Base-by-base conservation (phyloP, 1,140 invertebrate species). In the Drosophila ananassae region DNA sequence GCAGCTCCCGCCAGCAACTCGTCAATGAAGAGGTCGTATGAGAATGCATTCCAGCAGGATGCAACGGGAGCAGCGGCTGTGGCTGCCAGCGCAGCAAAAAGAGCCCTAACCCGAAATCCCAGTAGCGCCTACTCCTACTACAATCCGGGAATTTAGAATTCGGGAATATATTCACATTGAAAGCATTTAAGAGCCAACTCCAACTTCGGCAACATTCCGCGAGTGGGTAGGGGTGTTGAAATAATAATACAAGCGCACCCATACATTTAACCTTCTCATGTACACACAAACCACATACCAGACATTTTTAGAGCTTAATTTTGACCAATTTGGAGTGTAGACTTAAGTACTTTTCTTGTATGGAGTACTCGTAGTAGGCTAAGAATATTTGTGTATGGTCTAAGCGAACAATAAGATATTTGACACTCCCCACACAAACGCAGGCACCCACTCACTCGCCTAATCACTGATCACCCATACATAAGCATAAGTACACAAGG, bases 21-120 rank as follows among this genome's bases (percentile, higher is more conserved):
- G 61, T 87, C 85, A 7, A 91, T 92, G 76, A 92, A 92, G 56
- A 78, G 91, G 0, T 90, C 83, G 2, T 92, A 92, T 54, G 91
- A 91, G 47, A 91, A 90, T 51, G 91, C 91, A 9, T 92, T 92
- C 24, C 91, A 91, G 51, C 90, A 87, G 56, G 91, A 92, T 39
- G 53, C 83, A 1, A 67, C 77, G 4, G 75, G 76, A 0, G 84
- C 74, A 0, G 80, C 87, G 5, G 78, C 75, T 13, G 79, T 82
- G 24, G 79, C 85, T 5, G 89, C 89, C 41, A 84, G 79, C 55
- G 89, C 84, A 12, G 89, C 90, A 21, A 91, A 91, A 50, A 58
- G 90, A 2, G 89, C 85, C 1, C 46, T 91, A 6, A 91, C 82
- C 2, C 85, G 85, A 1, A 56, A 79, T 3, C 77, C 85, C 12